Percentiles rank a stretch among this genome's conserved stretches.
Evolutionary conservation across 2,113 vertebrate genomes (phyloP).

Genomic region (Pyrgilauda ruficollis): DNA sequence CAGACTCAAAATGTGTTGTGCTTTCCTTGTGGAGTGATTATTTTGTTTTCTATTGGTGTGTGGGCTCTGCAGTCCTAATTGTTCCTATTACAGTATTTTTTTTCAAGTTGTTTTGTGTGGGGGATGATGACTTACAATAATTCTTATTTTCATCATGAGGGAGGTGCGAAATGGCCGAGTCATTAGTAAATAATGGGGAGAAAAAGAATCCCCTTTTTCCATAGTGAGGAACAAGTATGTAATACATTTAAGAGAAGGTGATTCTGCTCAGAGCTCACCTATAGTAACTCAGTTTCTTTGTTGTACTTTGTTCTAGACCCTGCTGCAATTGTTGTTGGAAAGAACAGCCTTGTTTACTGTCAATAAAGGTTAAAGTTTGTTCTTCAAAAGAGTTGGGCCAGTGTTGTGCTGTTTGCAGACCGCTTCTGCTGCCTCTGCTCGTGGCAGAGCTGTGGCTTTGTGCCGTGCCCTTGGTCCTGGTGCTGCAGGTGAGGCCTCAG

Average conservation of each 20-base stretch:
- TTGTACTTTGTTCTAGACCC: neutral
- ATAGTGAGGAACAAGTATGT: neutral
- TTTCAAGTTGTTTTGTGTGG: neutral
- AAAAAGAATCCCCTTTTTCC: neutral
- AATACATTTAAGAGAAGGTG: neutral
- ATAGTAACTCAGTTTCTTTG: neutral
- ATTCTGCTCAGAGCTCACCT: neutral
- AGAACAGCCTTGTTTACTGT: neutral
- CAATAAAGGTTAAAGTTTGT: slow-evolving; percentile 6
- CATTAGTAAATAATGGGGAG: neutral
- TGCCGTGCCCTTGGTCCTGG: no score
- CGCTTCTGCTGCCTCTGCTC: neutral
- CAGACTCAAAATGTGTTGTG: neutral
- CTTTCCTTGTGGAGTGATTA: neutral
- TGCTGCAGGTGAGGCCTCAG: neutral
- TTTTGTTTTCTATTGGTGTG: neutral
- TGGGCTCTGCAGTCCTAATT: neutral
- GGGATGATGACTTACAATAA: neutral
- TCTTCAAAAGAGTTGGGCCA: neutral
- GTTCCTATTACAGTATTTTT: neutral
- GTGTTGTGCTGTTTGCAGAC: neutral
- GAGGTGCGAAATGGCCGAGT: neutral
- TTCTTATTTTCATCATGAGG: neutral
- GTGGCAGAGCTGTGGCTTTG: neutral
- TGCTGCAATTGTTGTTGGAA: neutral